Conservation (phyloP, 2,888 invertebrate species). For the Phanerotoma sp. region DNA sequence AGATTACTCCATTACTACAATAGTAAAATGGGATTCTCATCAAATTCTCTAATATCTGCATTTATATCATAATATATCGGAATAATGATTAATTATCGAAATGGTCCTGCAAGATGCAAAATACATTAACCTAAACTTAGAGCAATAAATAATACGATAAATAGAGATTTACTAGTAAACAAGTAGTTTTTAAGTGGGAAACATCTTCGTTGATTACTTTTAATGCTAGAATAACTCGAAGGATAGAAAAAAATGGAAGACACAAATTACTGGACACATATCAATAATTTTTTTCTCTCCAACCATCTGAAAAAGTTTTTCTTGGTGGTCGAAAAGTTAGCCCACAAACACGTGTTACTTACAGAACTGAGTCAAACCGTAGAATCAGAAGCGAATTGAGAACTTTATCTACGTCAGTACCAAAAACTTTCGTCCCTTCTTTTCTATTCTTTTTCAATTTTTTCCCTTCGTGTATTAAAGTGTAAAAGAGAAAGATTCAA, state of each 20-base stretch:
- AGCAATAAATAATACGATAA: no score
- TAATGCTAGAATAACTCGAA: no score
- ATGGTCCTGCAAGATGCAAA: no score
- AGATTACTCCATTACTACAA: no score
- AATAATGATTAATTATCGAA: no score
- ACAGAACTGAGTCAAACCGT: slow-evolving; percentile 25
- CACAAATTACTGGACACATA: background rate
- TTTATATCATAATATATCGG: no score
- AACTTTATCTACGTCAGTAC: slow-evolving; percentile 23
- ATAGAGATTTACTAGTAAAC: no score
- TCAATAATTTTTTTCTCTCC: slow-evolving; percentile 8
- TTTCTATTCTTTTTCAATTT: background rate
- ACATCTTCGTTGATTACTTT: no score
- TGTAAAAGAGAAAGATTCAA: background rate
- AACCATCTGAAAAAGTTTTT: slow-evolving; percentile 13
- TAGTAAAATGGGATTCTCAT: no score
- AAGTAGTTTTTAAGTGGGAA: no score
- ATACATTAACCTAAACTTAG: no score
- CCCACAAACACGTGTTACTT: slow-evolving; percentile 21
- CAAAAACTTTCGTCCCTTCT: slow-evolving; percentile 3
- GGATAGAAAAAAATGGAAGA: background rate
- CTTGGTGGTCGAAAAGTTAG: slow-evolving; percentile 5
- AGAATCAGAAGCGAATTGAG: slow-evolving; percentile 15
- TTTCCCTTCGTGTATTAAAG: background rate
- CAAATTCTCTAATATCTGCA: no score